Conservation (phyloP, 2,797 vertebrate species). For the Coccyzus lansbergi region DNA sequence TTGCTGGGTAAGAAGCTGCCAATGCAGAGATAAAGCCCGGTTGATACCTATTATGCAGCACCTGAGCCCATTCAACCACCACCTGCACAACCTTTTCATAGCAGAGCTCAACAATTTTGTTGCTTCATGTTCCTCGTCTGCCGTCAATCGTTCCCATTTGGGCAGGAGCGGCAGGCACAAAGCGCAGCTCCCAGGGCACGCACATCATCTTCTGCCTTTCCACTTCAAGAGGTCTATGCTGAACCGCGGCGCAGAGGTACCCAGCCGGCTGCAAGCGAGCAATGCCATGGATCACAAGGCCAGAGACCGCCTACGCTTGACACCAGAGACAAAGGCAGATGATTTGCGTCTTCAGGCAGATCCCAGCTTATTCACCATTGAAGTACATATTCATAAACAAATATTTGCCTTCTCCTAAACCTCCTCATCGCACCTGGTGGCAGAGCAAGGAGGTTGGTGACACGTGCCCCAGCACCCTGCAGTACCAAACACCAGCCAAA, state of each 20-base stretch:
- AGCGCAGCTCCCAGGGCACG: background rate
- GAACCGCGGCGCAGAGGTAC: background rate
- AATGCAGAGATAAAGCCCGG: background rate
- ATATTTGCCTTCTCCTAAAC: background rate
- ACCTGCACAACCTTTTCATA: slow-evolving; percentile 69
- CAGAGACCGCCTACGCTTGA: background rate
- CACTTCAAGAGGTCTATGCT: background rate
- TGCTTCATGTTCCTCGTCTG: background rate
- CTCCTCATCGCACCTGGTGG: background rate
- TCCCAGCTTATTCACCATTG: background rate
- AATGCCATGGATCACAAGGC: background rate
- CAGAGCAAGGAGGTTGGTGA: background rate
- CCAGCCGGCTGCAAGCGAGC: background rate
- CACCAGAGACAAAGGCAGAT: background rate
- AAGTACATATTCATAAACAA: background rate
- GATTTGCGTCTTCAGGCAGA: background rate
- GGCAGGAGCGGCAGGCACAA: background rate
- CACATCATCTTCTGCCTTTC: background rate
- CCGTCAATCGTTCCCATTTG: background rate
- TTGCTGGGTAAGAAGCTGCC: slow-evolving; percentile 1
- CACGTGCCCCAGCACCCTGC: rapidly evolving
- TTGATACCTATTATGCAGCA: slow-evolving; percentile 50
- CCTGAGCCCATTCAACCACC: slow-evolving; percentile 68
- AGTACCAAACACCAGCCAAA: background rate
- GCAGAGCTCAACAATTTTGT: background rate